phyloP scores from a whole-genome alignment of 2,888 invertebrate species.

The Spilosoma lubricipeda region DNA sequence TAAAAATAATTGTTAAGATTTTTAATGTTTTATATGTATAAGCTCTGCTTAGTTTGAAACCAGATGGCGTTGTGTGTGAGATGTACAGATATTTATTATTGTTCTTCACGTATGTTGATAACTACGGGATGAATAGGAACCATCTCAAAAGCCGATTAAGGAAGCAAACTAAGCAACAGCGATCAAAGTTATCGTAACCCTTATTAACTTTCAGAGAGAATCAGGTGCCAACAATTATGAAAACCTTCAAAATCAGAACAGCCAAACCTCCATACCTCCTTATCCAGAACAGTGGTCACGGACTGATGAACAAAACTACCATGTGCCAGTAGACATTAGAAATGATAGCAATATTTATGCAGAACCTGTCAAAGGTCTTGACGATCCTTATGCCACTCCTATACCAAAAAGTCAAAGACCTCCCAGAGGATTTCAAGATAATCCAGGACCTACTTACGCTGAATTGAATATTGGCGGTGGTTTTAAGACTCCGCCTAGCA shows the following conservation, averaged over 20 bases:
- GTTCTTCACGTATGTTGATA: too few relatives aligned
- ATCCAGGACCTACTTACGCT: slow-evolving; percentile 1
- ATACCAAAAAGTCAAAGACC: slow-evolving; percentile 11
- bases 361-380: neutral
- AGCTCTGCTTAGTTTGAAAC: too few relatives aligned
- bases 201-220: slow-evolving; percentile 7
- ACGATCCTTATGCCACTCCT: slow-evolving; percentile 4
- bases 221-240: slow-evolving; percentile 7
- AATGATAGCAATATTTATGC: slow-evolving; percentile 2
- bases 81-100: too few relatives aligned
- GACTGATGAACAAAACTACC: slow-evolving; percentile 5
- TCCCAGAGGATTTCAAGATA: neutral
- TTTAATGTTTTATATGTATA: too few relatives aligned
- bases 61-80: too few relatives aligned
- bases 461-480: neutral
- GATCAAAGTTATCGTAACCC: too few relatives aligned
- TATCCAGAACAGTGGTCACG: slow-evolving; percentile 6
- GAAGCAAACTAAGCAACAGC: too few relatives aligned
- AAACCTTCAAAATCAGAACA: neutral
- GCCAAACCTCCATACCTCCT: neutral
- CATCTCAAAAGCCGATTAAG: neutral
- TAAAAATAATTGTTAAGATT: too few relatives aligned
- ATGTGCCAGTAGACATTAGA: slow-evolving; percentile 8
- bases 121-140: neutral
- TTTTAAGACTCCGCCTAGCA: neutral